A percentile compares a stretch with the other conserved stretches of the same genome.
These are phyloP conservation scores for Lagopus leucura DNA, from an alignment of 2,113 vertebrate genomes.

Conservation along the genomic window DNA sequence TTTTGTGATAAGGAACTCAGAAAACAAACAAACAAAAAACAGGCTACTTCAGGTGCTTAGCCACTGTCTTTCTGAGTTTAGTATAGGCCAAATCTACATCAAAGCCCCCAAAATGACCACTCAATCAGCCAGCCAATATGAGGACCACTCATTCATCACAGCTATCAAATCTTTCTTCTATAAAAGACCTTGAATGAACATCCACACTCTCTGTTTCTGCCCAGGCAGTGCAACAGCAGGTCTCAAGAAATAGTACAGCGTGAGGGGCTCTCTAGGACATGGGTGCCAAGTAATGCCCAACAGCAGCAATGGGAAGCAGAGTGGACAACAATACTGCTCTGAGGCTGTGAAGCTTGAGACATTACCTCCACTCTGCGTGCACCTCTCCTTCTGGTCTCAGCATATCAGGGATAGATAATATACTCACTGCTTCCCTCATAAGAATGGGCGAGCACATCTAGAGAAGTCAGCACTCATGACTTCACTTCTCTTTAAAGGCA, in stretches of 20 bases:
- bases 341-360: not conserved
- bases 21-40: not conserved
- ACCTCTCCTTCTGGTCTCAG: not conserved
- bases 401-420: not conserved
- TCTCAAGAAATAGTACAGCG: not conserved
- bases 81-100: not conserved
- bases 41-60: not conserved
- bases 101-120: not conserved
- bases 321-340: not conserved
- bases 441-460: not conserved
- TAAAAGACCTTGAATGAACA: not conserved
- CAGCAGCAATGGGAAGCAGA: not conserved
- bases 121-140: not conserved
- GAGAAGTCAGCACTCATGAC: not conserved
- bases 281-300: not conserved
- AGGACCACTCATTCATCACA: not conserved
- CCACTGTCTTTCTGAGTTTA: not conserved
- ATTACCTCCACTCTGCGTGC: not conserved
- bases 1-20: not conserved
- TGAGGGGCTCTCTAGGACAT: not conserved
- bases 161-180: not conserved
- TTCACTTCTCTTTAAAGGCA: not conserved
- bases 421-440: not conserved
- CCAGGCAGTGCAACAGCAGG: not conserved
- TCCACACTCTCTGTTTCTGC: not conserved